Base-by-base conservation (phyloP, 1,140 invertebrate genomes). In the Venturia canescens region DNA sequence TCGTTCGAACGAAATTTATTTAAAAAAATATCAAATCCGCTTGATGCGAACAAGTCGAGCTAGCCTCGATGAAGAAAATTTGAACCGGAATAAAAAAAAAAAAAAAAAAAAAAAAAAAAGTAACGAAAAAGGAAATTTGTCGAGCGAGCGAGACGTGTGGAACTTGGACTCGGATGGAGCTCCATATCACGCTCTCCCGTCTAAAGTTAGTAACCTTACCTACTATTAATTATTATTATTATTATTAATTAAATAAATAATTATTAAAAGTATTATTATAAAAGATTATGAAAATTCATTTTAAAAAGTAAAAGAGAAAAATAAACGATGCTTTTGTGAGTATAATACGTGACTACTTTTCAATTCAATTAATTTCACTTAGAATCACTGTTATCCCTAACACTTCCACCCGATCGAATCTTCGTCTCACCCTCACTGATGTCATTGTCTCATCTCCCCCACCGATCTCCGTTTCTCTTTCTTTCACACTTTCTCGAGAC, bases 241-340 rank as follows among this genome's bases (percentile, higher is more conserved):
- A 34, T 34, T 34, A 34, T 34, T 34, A 34, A 34, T 34, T 34
- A 34, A 34, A 44, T 71, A 38, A 38, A 80, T 63, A 74, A 80
- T 75, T 75, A 75, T 50, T 75, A 70, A 75, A 38, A 71, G 18
- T 82, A 72, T 76, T 82, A 82, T 79, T 78, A 78, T 78, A 79
- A 79, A 89, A 89, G 84, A 91, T 91, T 91, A 91, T 91, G 77
- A 88, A n/a, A 91, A 90, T 91, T 91, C 90, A 90, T 90, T 91
- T 91, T 87, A 87, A 88, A 90, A 85, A 90, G 88, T 84, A 90
- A 84, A 81, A 83, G 86, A 90, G 87, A 82, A 90, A 86, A 92
- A 92, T 92, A 92, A 92, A 92, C 85, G 88, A 91, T 91, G 91
- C 90, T 92, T 91, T 91, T 92, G 89, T 91, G 90, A 92, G 87